Evolutionary conservation across 1,140 invertebrate genomes (phyloP).

Genomic region (Drosophila jambulina): DNA sequence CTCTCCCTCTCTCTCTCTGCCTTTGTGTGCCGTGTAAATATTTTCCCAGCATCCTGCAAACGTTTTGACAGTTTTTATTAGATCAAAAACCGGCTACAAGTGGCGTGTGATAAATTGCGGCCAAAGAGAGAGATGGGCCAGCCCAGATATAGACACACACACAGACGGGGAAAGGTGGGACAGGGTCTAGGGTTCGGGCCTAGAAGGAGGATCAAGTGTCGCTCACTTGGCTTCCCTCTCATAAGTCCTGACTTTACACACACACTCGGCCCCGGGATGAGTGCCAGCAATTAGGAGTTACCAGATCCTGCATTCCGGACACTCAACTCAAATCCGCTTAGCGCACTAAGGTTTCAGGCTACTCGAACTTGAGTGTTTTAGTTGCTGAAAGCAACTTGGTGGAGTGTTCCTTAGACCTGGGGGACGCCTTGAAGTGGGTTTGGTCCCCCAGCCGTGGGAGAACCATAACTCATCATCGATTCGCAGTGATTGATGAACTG

Average conservation of each 20-base stretch:
- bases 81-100: constrained; percentile 74
- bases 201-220: constrained; percentile 60
- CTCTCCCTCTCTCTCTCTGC: not conserved
- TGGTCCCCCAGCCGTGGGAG: not conserved
- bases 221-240: constrained; percentile 41
- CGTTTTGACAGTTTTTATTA: constrained; percentile 83
- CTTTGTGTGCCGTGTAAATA: constrained; percentile 70
- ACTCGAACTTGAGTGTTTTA: not conserved
- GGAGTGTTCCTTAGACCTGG: not conserved
- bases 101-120: constrained; percentile 81
- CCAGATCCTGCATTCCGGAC: not conserved
- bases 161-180: not conserved
- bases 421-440: not conserved
- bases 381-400: constrained; percentile 8
- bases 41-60: constrained; percentile 80
- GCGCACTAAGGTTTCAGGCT: not conserved
- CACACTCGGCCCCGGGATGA: not conserved
- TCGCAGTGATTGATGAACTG: constrained; percentile 43
- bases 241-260: constrained; percentile 60
- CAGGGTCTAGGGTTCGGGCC: not conserved
- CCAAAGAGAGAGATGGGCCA: constrained; percentile 56
- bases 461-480: not conserved
- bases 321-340: constrained; percentile 19
- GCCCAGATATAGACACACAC: constrained; percentile 30
- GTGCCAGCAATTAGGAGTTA: constrained; percentile 28